Evolutionary conservation across 2,888 invertebrate species (phyloP), one percentile per base, ranked within the genome.

Genomic region (Andrena chrysosceles): DNA sequence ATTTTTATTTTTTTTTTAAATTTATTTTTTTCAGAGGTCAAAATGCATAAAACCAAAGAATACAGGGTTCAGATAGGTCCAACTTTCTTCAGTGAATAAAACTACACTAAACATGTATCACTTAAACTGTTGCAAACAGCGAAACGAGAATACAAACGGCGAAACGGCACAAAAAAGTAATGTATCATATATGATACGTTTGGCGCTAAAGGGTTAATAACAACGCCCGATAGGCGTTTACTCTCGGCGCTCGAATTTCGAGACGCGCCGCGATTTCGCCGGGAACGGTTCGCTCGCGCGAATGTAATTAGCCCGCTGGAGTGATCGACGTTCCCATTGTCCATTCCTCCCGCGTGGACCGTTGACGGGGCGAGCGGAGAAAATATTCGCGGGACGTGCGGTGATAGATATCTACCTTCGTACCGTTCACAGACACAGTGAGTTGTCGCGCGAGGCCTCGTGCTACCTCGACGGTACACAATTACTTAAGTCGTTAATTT

Each of bases 231-330:
- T 35, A 35, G 48, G 54, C 62, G 20, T 54, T 77, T 68, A 67
- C 62, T 49, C 77, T 8, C 29, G 10, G n/a, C 0, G 52, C 42
- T 56, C 26, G 33, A 10, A n/a, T n/a, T n/a, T 13, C 5, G 35
- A 29, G 52, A 42, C 26, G 16, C 26, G 0, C n/a, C 31, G 48
- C 16, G 26, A 74, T 67, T 82, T 60, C 20, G 75, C 56, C 68
- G 73, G 48, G 31, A 64, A 59, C 13, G 49, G 52, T 71, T 49
- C 67, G 42, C 71, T 71, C 70, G 62, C 68, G 81, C 74, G 71
- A 74, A 75, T 81, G 62, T 75, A 82, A 82, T 82, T 82, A 82
- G 82, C 70, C 75, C 67, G 82, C 81, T 73, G 75, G 75, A 81
- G 71, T 71, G 81, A 71, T 75, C 75, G 75, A 71, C 82, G 71